Base-by-base conservation (phyloP, 2,888 invertebrate genomes). In the Keiferia lycopersicella region DNA sequence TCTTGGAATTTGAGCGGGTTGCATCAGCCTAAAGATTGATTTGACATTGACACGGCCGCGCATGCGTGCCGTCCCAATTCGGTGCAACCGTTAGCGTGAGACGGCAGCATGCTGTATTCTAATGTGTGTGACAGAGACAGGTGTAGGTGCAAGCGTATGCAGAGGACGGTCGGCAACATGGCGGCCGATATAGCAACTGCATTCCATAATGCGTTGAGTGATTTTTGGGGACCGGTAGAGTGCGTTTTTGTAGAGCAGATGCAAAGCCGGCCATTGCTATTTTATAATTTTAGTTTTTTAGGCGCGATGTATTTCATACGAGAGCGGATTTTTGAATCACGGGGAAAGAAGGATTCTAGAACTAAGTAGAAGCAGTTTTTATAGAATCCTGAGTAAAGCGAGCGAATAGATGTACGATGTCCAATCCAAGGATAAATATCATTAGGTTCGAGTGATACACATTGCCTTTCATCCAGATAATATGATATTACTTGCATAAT, bases 11-110 rank as follows among this genome's bases (percentile, higher is more conserved):
- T 53, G 26, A 78, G 74, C 77, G 69, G 73, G 84, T 86, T 91
- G 91, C 91, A 91, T 88, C 88, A 86, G 87, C 88, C 83, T 88
- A 88, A 83, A 80, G 86, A 91, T 91, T 91, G 91, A 91, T 91
- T 91, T 90, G 91, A 91, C 91, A 91, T 91, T 91, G 91, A 88
- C 83, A 81, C 76, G 77, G 73, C 77, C 78, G 82, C 91, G 91
- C 91, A 91, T 91, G 91, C 91, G 91, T 86, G 85, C 83, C 85
- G 87, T 80, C 88, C 87, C 85, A 90, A 87, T 91, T 90, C 80
- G 74, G 71, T 79, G 76, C 80, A 80, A 76, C 74, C 72, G 74
- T 68, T 65, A 69, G 69, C 62, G 62, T 69, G 80, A 80, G 87
- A 88, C 67, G 72, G 73, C 61, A 26, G 66, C 68, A 85, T 77